Evolutionary conservation across 1,140 invertebrate species (phyloP), one percentile per base, ranked within the genome.

Genomic region (Teleogryllus occipitalis): DNA sequence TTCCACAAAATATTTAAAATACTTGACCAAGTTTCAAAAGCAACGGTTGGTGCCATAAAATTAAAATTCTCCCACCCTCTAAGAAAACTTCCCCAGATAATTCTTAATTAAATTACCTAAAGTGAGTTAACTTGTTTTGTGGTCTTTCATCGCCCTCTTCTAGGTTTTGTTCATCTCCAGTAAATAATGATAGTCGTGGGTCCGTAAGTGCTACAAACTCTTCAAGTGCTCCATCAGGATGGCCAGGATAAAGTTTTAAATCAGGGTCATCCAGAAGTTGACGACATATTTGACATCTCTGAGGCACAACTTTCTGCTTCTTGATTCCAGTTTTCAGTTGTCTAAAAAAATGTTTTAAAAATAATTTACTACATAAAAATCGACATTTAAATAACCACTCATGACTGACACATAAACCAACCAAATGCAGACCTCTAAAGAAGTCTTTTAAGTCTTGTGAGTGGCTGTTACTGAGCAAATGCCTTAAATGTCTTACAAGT

Each of bases 201-300:
- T 95, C 90, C 72, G 91, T 94, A 75, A 96, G 87, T 65, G 93
- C 92, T 80, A 95, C 89, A 84, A 90, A 93, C 86, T 96, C 94
- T 83, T 94, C 93, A 47, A 91, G 86, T 73, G 93, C 90, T 86
- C 93, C 87, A 82, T 92, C 90, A 54, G 93, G 91, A 86, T 94
- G 93, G 8, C 93, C 93, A 82, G 90, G 89, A 86, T 92, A 95
- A 15, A 91, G 85, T 74, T 88, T 87, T n/a, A 94, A 86, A 80
- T 93, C 90, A 54, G 88, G 87, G 82, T 91, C 89, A 82, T 91
- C 88, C 7, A 93, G 83, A 82, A 90, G 87, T 84, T 94, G 93
- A 80, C 85, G 85, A 83, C 92, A 93, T 27, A 89, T 87, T 18
- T 85, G 83, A 84, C 90, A 91, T 75, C 86, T 84, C 77, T 82